Conservation (phyloP, 2,113 vertebrate species). For the Chinchilla lanigera region DNA sequence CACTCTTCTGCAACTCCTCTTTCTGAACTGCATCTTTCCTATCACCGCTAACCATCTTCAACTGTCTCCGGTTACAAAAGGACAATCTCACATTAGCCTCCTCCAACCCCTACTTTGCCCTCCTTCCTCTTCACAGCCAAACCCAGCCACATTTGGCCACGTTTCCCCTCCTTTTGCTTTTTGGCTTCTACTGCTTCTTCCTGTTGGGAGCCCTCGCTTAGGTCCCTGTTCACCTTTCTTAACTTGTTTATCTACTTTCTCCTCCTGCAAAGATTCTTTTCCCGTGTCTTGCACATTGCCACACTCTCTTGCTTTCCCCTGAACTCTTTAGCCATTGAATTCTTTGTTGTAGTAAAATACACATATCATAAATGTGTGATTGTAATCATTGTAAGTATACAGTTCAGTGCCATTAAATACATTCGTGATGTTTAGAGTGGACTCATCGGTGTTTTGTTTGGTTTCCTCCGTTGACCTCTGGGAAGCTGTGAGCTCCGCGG, state of each 20-base stretch:
- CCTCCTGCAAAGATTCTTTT: not conserved
- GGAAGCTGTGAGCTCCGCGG: not conserved
- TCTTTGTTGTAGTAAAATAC: not conserved
- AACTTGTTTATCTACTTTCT: not conserved
- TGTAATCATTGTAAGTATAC: not conserved
- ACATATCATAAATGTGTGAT: not conserved
- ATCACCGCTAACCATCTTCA: not conserved
- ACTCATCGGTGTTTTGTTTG: not conserved
- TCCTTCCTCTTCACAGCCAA: not conserved
- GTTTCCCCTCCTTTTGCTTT: not conserved
- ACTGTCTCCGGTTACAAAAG: not conserved
- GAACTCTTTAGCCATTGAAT: not conserved
- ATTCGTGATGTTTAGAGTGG: not conserved
- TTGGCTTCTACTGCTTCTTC: not conserved
- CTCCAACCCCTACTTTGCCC: not conserved
- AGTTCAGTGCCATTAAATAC: not conserved
- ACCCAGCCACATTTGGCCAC: no score
- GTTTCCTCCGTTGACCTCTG: not conserved
- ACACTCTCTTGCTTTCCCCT: not conserved
- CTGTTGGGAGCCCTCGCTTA: not conserved
- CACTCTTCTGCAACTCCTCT: not conserved
- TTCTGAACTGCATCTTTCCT: not conserved
- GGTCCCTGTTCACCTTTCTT: not conserved
- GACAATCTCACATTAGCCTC: not conserved
- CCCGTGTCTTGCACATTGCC: not conserved